Evolutionary conservation across 1,140 invertebrate genomes (phyloP), one percentile per base, ranked within the genome.

Genomic region (Euborellia annulipes): DNA sequence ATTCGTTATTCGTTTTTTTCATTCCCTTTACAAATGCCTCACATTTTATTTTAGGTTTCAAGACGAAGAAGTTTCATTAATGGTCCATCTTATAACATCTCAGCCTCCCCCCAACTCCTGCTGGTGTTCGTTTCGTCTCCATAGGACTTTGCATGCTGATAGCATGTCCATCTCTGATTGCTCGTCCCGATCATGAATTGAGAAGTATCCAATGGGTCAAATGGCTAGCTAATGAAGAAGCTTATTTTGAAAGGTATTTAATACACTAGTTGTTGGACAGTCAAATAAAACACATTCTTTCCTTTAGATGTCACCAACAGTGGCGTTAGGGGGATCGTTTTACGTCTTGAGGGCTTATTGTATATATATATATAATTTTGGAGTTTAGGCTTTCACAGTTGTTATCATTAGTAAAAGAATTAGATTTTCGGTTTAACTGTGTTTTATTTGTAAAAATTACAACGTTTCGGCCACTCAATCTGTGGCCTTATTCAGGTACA

Each of bases 111-210:
- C 79, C 84, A 2, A 86, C 81, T 23, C 77, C 83, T 30, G 85
- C 90, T 37, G 92, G 91, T 2, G 84, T 93, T 2, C 65, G 90
- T 57, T 95, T 96, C 64, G 88, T 94, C 0, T 92, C 89, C 1
- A 69, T 96, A 34, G 87, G 85, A 13, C 69, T 98, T 0, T 95
- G 90, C 60, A 93, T 94, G 81, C 71, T 98, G 0, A 84, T 97
- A 34, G 87, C 90, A 1, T 95, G 89, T 64, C 90, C 91, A 4
- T 85, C 86, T 6, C 59, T 97, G 3, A 79, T 95, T 39, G 71
- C 73, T 47, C 61, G 76, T 52, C 62, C 73, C 51, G 76, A 91
- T 60, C 77, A 89, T 52, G 92, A 97, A 66, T 82, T 82, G 43
- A 77, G 78, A 56, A 82, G 84, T n/a, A 81, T 94, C 43, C 85